Conservation (phyloP, 2,113 vertebrate genomes). For the Leiothrix lutea region DNA sequence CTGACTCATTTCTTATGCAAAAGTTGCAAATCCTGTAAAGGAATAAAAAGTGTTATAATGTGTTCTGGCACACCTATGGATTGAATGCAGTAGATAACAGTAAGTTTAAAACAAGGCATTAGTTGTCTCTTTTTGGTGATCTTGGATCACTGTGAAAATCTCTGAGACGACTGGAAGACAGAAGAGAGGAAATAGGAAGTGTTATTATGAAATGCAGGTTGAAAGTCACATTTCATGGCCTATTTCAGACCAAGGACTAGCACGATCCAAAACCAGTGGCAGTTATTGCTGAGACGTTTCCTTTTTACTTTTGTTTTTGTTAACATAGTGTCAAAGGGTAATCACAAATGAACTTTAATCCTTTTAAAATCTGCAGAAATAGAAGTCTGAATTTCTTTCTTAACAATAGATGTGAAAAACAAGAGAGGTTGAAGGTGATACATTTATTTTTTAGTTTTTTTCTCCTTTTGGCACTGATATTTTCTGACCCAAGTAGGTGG, state of each 20-base stretch:
- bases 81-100: not conserved
- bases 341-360: not conserved
- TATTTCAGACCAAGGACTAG: not conserved
- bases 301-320: not conserved
- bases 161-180: not conserved
- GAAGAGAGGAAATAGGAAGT: not conserved
- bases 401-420: not conserved
- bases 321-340: not conserved
- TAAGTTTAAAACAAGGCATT: not conserved
- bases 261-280: not conserved
- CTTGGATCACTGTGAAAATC: not conserved
- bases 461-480: not conserved
- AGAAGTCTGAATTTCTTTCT: not conserved
- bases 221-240: not conserved
- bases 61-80: not conserved
- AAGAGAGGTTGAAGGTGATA: not conserved
- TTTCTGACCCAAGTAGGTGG: not conserved
- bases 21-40: not conserved
- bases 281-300: conserved; percentile 21
- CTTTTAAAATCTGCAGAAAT: not conserved
- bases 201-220: not conserved
- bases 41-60: not conserved
- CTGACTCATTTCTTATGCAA: not conserved
- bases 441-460: not conserved
- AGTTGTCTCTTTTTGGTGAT: not conserved